Evolutionary conservation across 2,113 vertebrate genomes (phyloP).

Genomic region (Mus musculus): GRCm39 chr3:126725001-126725500

Average conservation of each 20-base stretch:
- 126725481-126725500: conserved; percentile 8
- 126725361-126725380: background rate
- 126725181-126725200: background rate
- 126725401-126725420: background rate
- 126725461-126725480: conserved; percentile 11
- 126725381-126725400: conserved; percentile 6
- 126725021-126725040: background rate
- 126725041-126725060: background rate
- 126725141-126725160: background rate
- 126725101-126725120: background rate
- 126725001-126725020: background rate
- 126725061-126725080: background rate
- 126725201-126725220: background rate
- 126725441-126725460: conserved; percentile 19
- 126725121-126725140: too few species aligned
- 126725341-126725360: background rate
- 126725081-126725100: background rate
- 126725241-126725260: background rate
- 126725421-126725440: conserved; percentile 5
- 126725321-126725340: background rate
- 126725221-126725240: background rate
- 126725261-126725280: background rate
- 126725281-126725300: background rate
- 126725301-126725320: background rate
- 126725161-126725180: background rate